Evolutionary conservation across 2,888 invertebrate species (phyloP), one percentile per base, ranked within the genome.

Genomic region (Geophilus truncorum): DNA sequence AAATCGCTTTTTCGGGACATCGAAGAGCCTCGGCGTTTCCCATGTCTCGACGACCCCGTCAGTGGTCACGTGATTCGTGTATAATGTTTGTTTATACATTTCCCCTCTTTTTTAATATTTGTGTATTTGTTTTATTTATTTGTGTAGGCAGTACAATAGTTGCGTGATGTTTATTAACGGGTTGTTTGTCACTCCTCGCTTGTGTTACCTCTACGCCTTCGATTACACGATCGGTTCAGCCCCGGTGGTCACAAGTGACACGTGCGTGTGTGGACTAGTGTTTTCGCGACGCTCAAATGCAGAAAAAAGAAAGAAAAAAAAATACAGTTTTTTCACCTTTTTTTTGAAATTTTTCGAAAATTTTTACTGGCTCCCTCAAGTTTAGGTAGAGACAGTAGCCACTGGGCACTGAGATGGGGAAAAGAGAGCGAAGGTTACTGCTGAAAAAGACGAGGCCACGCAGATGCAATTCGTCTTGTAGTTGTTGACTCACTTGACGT

Each of bases 401-500:
- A 62, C 7, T 62, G 62, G 62, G 23, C 62, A 62, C 23, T 23
- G 62, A 7, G 9, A 62, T 62, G 21, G 62, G 9, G 23, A 62
- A 62, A 45, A 45, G 15, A 45, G 45, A 45, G 45, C 45, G 45
- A 45, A 45, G 45, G 45, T 45, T n/a, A 45, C n/a, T 45, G 15
- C n/a, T 45, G 15, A n/a, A 45, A 45, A n/a, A 21, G 21, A 23
- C 62, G 62, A 62, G 62, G 62, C 62, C 62, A 45, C 45, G 62
- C 21, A 62, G 15, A 62, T 62, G 62, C 62, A 2, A 62, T 62
- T 23, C 62, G 62, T 62, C 62, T 62, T 62, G 62, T 62, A 23
- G 62, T 62, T 62, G 62, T 62, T 62, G 62, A 62, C 62, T 62
- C 62, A 62, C 15, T 62, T 62, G 62, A 62, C 62, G 62, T 23